A percentile compares a stretch with the other conserved stretches of the same genome.
Conservation (phyloP, 1,140 invertebrate species). For the Drosophila baimaii region DNA sequence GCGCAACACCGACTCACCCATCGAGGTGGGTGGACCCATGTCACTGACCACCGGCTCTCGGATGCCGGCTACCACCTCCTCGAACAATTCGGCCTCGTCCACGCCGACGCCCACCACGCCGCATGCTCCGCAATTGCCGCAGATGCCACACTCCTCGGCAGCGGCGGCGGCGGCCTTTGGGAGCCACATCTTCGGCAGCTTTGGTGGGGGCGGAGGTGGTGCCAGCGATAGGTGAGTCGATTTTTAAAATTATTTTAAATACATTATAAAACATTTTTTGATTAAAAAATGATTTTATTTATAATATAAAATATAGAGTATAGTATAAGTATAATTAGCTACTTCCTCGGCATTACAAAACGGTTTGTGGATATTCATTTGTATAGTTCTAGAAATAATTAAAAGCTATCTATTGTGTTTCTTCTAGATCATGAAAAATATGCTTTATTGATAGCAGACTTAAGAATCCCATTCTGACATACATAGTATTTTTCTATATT, state of each 20-base stretch:
- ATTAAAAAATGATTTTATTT: too few species aligned
- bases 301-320: too few species aligned
- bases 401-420: too few species aligned
- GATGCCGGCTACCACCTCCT: constrained; percentile 60
- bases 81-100: constrained; percentile 70
- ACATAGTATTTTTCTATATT: background rate
- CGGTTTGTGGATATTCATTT: too few species aligned
- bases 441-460: too few species aligned
- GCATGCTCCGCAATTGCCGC: constrained; percentile 63
- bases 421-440: too few species aligned
- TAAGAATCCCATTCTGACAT: too few species aligned
- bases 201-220: constrained; percentile 57
- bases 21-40: constrained; percentile 84
- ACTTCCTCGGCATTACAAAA: too few species aligned
- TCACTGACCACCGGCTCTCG: constrained; percentile 72
- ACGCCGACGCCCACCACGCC: constrained; percentile 71
- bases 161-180: constrained; percentile 75
- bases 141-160: constrained; percentile 59
- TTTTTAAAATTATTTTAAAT: background rate
- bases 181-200: constrained; percentile 78
- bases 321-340: too few species aligned
- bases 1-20: constrained; percentile 83
- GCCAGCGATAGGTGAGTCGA: constrained; percentile 69
- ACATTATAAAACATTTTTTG: too few species aligned
- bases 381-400: too few species aligned